phyloP scores from a whole-genome alignment of 2,888 invertebrate genomes.

The Rhogogaster chlorosoma region DNA sequence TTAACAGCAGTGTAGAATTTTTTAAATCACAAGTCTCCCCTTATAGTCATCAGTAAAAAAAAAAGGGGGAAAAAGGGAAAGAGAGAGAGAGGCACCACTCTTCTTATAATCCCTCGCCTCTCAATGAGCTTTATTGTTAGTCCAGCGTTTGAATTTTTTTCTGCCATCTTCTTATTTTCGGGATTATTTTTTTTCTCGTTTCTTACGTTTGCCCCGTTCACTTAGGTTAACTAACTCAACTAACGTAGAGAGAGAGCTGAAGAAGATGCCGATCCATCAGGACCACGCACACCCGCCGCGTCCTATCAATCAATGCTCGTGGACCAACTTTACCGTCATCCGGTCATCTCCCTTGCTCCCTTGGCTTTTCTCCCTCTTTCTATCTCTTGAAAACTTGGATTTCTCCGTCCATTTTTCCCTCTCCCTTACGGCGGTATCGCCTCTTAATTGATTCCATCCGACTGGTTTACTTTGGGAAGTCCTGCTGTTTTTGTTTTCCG shows the following conservation, averaged over 20 bases:
- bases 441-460: constrained; percentile 62
- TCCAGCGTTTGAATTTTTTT: not conserved
- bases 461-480: constrained; percentile 51
- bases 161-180: constrained; percentile 7
- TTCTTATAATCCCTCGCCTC: not conserved
- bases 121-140: not conserved
- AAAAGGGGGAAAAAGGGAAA: not conserved
- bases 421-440: constrained; percentile 54
- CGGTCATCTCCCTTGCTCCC: constrained; percentile 60
- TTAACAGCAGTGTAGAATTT: not conserved
- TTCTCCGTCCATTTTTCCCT: constrained; percentile 57
- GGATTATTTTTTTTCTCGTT: not conserved
- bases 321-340: constrained; percentile 63
- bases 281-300: constrained; percentile 58
- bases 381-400: constrained; percentile 33
- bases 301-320: constrained; percentile 65
- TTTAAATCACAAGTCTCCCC: not conserved
- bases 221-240: constrained; percentile 39
- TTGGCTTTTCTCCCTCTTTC: not conserved
- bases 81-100: not conserved
- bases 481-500: constrained; percentile 50
- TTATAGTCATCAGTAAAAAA: not conserved
- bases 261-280: constrained; percentile 60
- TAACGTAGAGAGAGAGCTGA: constrained; percentile 55
- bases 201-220: constrained; percentile 25